Evolutionary conservation across 2,888 invertebrate genomes (phyloP).

Genomic region (Torymus aiolomorphi): DNA sequence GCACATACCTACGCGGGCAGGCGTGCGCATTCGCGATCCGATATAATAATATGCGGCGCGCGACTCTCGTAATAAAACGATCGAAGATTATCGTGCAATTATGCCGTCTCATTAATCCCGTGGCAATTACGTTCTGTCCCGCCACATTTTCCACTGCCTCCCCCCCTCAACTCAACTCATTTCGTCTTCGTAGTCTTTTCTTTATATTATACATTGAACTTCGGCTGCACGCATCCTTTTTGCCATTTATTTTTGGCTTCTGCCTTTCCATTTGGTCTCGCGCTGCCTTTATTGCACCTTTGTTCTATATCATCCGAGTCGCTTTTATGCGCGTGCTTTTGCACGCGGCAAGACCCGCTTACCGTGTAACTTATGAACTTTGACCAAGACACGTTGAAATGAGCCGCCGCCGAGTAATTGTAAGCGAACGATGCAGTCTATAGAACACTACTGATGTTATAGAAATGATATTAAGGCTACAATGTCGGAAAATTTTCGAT

Average conservation of each 20-base stretch:
- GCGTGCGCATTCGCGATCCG: conserved; percentile 60
- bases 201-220: too few relatives aligned
- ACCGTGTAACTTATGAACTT: conserved; percentile 68
- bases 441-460: too few relatives aligned
- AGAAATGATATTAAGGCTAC: too few relatives aligned
- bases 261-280: too few relatives aligned
- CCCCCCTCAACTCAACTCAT: conserved; percentile 34
- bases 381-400: conserved; percentile 62
- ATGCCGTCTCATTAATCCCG: conserved; percentile 75
- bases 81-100: conserved; percentile 74
- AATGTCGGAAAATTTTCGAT: too few relatives aligned
- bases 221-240: too few relatives aligned
- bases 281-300: neutral
- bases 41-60: conserved; percentile 70
- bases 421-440: too few relatives aligned
- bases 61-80: conserved; percentile 70
- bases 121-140: conserved; percentile 69
- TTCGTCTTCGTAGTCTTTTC: neutral
- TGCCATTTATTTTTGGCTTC: too few relatives aligned
- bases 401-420: too few relatives aligned
- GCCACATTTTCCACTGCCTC: neutral
- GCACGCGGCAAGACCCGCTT: conserved; percentile 29
- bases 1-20: conserved; percentile 65
- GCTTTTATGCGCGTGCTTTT: conserved; percentile 8
- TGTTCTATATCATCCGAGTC: conserved; percentile 47